Evolutionary conservation across 2,797 vertebrate genomes (phyloP), one percentile per base, ranked within the genome.

Genomic region (Poecilia wingei): DNA sequence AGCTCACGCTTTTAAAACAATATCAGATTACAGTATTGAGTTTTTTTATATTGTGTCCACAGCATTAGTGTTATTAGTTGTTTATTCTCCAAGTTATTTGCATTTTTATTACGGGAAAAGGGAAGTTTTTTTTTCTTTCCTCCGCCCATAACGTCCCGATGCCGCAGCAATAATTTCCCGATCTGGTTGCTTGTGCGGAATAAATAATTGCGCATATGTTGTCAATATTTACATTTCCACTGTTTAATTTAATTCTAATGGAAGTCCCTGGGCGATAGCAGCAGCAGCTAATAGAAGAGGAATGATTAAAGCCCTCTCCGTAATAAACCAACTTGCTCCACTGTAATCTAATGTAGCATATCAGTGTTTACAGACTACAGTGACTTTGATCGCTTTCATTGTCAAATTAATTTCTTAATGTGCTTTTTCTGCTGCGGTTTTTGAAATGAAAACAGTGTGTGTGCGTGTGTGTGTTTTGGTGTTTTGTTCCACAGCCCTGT

Each of bases 181-280:
- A 92, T 94, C 90, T 88, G 83, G 87, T 89, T 87, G 91, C 89
- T 89, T 5, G 78, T 13, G 76, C 90, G 89, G 89, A 92, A 90
- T 91, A 93, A 92, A 93, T 93, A 94, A 94, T 94, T 87, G 90
- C 88, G 91, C 91, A 84, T 90, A 92, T 89, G 91, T 92, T 93
- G 93, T 94, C 94, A 94, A 94, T 95, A 94, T 94, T 94, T 93
- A 94, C 92, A 93, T 95, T 93, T 93, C 90, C 90, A 91, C 91
- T 93, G 89, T 94, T 95, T 94, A 93, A 94, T 95, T 93, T 90
- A 85, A 93, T 93, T 94, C 91, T 93, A 93, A 93, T 91, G 87
- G 89, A 91, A 88, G 89, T 93, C 94, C 92, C 92, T 81, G 88
- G 92, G 93, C 89, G 69, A 90, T 88, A 84, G 46, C 79, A 87